Base-by-base conservation (phyloP, 1,140 invertebrate species). In the Lanistes nyassanus region DNA sequence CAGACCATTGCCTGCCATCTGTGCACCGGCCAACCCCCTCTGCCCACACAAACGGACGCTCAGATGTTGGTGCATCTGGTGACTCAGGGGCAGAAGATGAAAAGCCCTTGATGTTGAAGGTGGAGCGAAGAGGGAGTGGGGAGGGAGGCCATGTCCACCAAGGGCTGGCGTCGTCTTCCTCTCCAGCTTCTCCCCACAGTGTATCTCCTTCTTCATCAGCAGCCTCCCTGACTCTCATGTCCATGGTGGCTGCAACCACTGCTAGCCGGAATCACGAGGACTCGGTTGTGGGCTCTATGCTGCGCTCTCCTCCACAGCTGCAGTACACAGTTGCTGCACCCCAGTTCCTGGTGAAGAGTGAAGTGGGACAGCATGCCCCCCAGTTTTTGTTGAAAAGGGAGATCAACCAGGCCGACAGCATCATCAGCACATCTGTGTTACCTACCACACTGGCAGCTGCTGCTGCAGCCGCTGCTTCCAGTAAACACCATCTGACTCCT, bases 21-120 rank as follows among this genome's bases (percentile, higher is more conserved):
- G 76, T 34, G 76, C 75, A 66, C 19, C 71, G 21, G 51, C 58
- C n/a, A 74, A 74, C 42, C 73, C 74, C 56, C 29, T 21, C 70
- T 56, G 67, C 67, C 23, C 55, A 72, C 21, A 56, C 73, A 11
- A 65, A 72, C 39, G 47, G 47, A 51, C 64, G 64, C 29, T 29
- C 51, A 9, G 60, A 42, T 0, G 34, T 69, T 29, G 42, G 75
- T 53, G 69, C 69, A n/a, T 47, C 51, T 29, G 64, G 34, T 7
- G 68, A 75, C 53, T 69, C 53, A 9, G n/a, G 34, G 3, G 1
- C 60, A 23, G 70, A 74, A 21, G 79, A 80, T 16, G 74, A 77
- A 19, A 68, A 78, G 66, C 79, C 79, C 19, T 71, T 80, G 26
- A 80, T 80, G 79, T 39, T 80, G 76, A 80, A 76, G 29, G 79